phyloP scores from a whole-genome alignment of 2,797 vertebrate genomes.

The Hoplostethus atlanticus region DNA sequence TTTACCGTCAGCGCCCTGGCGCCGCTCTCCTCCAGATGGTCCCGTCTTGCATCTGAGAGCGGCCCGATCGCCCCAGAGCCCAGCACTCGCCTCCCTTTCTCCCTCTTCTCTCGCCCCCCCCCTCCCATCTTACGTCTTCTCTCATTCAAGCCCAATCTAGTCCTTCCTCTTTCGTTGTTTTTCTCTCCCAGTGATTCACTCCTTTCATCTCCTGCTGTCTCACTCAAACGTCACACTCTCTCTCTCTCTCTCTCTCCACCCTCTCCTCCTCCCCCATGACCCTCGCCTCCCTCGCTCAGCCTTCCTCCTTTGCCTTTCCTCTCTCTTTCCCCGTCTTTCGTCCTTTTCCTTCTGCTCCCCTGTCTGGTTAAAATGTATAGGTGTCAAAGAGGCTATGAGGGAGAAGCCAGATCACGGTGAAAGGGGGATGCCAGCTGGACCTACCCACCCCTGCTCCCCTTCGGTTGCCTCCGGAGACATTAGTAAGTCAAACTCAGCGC shows the following conservation, averaged over 20 bases:
- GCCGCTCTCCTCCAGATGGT: slow-evolving; percentile 78
- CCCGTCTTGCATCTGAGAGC: slow-evolving; percentile 74
- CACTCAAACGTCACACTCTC: slow-evolving; percentile 46
- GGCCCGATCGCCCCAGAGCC: slow-evolving; percentile 63
- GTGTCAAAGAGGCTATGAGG: slow-evolving; percentile 54
- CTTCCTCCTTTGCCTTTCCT: slow-evolving; percentile 19
- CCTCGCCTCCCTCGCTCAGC: slow-evolving; percentile 18
- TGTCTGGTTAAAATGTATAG: slow-evolving; percentile 14
- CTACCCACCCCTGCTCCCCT: slow-evolving; percentile 58
- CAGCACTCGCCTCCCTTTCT: slow-evolving; percentile 47
- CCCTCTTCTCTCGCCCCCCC: slow-evolving; percentile 47
- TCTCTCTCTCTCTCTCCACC: slow-evolving; percentile 20
- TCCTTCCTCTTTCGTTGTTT: slow-evolving; percentile 2
- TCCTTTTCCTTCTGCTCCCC: slow-evolving; percentile 11
- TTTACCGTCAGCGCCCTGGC: slow-evolving; percentile 81
- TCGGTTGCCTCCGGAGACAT: slow-evolving; percentile 64
- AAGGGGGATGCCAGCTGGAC: slow-evolving; percentile 36
- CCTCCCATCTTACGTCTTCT: slow-evolving; percentile 55
- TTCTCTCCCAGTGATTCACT: not conserved
- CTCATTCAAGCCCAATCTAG: slow-evolving; percentile 56
- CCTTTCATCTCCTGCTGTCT: slow-evolving; percentile 59
- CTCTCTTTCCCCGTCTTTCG: slow-evolving; percentile 42
- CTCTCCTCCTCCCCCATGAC: slow-evolving; percentile 24
- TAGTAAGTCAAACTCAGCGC: slow-evolving; percentile 68
- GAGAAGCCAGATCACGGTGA: slow-evolving; percentile 49